Conservation (phyloP, 1,140 invertebrate genomes). For the Mesaphorura yosii region DNA sequence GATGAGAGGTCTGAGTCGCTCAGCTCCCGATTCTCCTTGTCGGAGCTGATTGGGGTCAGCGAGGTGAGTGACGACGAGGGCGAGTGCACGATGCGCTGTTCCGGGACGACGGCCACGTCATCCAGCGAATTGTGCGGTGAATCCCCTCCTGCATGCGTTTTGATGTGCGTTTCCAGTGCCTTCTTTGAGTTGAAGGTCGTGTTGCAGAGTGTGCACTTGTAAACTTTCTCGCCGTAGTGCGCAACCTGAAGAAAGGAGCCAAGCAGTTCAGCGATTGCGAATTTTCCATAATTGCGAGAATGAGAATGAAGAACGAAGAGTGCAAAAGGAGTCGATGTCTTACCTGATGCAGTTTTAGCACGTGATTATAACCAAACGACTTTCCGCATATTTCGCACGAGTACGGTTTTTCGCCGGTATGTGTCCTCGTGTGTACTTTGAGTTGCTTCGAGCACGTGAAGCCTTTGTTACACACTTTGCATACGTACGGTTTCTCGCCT, state of each 20-base stretch:
- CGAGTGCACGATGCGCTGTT: background rate
- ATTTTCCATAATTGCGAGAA: background rate
- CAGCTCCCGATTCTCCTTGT: conserved; percentile 30
- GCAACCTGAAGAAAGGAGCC: conserved; percentile 53
- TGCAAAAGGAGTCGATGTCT: background rate
- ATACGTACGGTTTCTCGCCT: conserved; percentile 82
- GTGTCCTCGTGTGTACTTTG: conserved; percentile 73
- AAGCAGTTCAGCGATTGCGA: background rate
- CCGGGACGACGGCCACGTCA: conserved; percentile 3
- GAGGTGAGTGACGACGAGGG: conserved; percentile 18
- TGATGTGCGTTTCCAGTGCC: conserved; percentile 75
- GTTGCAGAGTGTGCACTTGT: conserved; percentile 80
- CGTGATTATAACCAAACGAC: conserved; percentile 76
- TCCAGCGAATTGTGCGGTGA: conserved; percentile 13
- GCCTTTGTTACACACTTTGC: conserved; percentile 50
- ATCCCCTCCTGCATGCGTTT: conserved; percentile 58
- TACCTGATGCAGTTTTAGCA: conserved; percentile 60
- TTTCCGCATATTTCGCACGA: conserved; percentile 65
- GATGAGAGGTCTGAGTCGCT: conserved; percentile 31
- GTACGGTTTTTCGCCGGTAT: conserved; percentile 68
- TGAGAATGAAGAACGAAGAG: background rate
- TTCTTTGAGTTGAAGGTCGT: conserved; percentile 81
- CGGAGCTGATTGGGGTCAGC: conserved; percentile 25
- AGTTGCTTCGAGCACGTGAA: conserved; percentile 83
- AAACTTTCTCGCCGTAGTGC: conserved; percentile 80